A percentile compares a stretch with the other conserved stretches of the same genome.
phyloP scores from a whole-genome alignment of 2,797 vertebrate genomes.

The Hypotaenidia philippensis region DNA sequence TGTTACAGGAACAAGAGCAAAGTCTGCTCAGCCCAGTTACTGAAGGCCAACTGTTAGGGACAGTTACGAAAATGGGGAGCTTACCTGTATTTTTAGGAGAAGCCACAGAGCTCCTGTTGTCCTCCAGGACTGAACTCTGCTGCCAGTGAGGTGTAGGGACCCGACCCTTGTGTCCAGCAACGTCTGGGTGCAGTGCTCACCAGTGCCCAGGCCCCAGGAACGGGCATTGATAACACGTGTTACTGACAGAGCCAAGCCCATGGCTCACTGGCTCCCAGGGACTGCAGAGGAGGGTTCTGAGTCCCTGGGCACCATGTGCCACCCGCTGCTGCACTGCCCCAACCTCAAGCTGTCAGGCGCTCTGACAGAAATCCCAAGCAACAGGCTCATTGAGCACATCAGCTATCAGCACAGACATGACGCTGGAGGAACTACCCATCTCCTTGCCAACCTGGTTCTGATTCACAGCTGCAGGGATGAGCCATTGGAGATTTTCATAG shows the following conservation, averaged over 20 bases:
- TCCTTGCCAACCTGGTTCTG: background rate
- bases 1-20: background rate
- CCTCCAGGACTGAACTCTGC: background rate
- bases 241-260: background rate
- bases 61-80: background rate
- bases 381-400: conserved; percentile 37
- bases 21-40: background rate
- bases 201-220: background rate
- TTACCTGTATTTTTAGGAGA: fast-evolving
- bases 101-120: background rate
- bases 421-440: background rate
- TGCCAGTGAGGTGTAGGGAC: background rate
- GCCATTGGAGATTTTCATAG: background rate
- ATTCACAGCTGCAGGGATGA: conserved; percentile 20
- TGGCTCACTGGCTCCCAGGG: background rate
- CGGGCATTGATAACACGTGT: fast-evolving
- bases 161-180: background rate
- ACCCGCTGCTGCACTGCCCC: background rate
- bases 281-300: background rate
- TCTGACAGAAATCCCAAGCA: conserved; percentile 22
- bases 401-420: background rate
- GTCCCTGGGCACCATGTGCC: background rate
- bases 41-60: background rate
- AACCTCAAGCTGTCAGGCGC: background rate
- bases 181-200: fast-evolving